Base-by-base conservation (phyloP, 2,113 vertebrate species). In the Cnemophilus loriae region DNA sequence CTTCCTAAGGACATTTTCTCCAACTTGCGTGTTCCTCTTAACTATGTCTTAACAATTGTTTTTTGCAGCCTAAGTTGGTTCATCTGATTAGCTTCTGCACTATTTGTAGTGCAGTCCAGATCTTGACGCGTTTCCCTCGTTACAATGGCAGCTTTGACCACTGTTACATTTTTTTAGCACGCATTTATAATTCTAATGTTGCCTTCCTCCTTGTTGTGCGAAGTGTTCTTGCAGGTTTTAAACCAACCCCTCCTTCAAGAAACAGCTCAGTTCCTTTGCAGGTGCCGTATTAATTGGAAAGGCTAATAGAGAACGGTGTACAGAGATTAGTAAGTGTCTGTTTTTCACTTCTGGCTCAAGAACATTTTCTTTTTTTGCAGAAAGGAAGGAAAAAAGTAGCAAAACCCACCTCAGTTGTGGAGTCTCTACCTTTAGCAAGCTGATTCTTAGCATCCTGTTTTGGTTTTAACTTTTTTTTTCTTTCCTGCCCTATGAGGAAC, bases 401-500 rank as follows among this genome's bases (percentile, higher is more conserved):
- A 88, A 67, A 73, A 63, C 50, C 21, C 18, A 46, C 61, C 55
- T 93, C 65, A 69, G 0, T 24, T 78, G 37, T 79, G 53, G 60
- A 96, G 90, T 24, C 9, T 84, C 35, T 95, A 84, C 95, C 94
- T 96, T 93, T 78, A 92, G 86, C 61, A 87, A 41, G 13, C 68
- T 84, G 80, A 49, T 71, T 91, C 50, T 95, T 93, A 79, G 96
- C 95, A 96, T 96, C 96, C 95, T 97, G 88, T 96, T 95, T 96
- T 95, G 86, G 86, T 93, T 93, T 93, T 74, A 56, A 47, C 8
- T 76, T 85, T 89, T 77, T 69, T 81, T 84, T 70, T 46, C 69
- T 94, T 96, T 94, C 80, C 79, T 96, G 73, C 53, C 12, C 27
- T 64, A 69, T 94, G 88, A 94, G 94, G 96, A 96, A 94, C 96